Evolutionary conservation across 2,113 vertebrate genomes (phyloP).

Genomic region (Myotis davidii): DNA sequence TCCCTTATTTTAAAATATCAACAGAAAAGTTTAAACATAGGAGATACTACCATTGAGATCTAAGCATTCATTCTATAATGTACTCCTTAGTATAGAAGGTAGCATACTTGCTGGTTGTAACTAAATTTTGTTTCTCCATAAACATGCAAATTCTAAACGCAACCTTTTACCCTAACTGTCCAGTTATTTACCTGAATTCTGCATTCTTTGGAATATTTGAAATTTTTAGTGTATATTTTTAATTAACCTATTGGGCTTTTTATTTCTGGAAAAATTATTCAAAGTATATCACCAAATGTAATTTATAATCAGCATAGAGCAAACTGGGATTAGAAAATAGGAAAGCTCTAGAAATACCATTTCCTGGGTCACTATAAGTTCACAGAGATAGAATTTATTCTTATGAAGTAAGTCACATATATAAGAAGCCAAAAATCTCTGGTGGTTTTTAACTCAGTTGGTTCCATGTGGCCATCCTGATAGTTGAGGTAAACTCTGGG

Average conservation of each 20-base stretch:
- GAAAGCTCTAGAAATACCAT: not conserved
- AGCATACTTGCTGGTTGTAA: not conserved
- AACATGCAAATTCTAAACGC: not conserved
- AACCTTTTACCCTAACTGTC: not conserved
- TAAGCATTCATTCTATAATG: not conserved
- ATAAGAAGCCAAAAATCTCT: not conserved
- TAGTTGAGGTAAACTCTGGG: not conserved
- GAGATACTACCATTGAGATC: not conserved
- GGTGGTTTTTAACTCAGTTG: not conserved
- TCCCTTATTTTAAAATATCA: constrained; percentile 5
- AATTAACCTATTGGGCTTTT: not conserved
- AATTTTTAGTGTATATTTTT: not conserved
- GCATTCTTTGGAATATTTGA: not conserved
- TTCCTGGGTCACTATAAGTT: not conserved
- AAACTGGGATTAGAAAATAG: not conserved
- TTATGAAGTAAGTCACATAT: not conserved
- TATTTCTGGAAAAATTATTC: not conserved
- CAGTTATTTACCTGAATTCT: not conserved
- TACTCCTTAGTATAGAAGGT: not conserved
- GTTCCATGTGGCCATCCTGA: not conserved
- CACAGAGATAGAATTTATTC: not conserved
- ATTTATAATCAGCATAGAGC: not conserved
- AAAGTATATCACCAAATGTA: not conserved
- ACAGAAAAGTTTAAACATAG: not conserved
- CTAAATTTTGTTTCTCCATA: not conserved